phyloP scores from a whole-genome alignment of 2,113 vertebrate species.

The Gallinago paraguaiae region DNA sequence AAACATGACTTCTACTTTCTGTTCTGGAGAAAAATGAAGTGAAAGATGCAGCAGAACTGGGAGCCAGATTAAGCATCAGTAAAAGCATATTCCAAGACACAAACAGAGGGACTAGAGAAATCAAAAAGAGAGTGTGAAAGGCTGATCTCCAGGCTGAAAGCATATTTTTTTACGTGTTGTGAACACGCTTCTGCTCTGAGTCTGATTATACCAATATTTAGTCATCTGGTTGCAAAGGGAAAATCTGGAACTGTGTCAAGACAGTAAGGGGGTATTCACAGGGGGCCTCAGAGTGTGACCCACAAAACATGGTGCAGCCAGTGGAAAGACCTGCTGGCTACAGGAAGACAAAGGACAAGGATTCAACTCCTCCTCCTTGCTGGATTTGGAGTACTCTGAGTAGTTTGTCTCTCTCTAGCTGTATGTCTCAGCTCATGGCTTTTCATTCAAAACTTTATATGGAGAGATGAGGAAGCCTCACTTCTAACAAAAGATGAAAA shows the following conservation, averaged over 20 bases:
- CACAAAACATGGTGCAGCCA: not conserved
- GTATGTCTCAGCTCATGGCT: not conserved
- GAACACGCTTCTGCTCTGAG: not conserved
- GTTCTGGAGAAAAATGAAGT: not conserved
- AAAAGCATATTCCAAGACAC: not conserved
- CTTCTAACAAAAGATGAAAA: not conserved
- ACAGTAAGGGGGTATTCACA: rapidly evolving
- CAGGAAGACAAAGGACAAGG: not conserved
- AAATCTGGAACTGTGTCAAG: not conserved
- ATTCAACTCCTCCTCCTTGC: not conserved
- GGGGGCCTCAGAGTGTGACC: not conserved
- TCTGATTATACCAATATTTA: not conserved
- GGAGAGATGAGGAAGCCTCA: not conserved
- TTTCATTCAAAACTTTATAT: not conserved
- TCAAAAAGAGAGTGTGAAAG: not conserved
- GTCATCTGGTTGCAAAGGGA: not conserved
- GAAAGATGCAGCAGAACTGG: not conserved
- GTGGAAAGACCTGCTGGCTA: not conserved
- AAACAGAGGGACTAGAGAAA: not conserved
- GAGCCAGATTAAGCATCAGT: not conserved
- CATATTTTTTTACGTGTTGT: not conserved
- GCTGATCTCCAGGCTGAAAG: not conserved
- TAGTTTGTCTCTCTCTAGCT: not conserved
- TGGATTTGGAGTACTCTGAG: not conserved
- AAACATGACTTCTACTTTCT: not conserved